Percentiles rank a stretch among this genome's conserved stretches.
Evolutionary conservation across 2,113 vertebrate genomes (phyloP).

Genomic region (Hyaena hyaena): DNA sequence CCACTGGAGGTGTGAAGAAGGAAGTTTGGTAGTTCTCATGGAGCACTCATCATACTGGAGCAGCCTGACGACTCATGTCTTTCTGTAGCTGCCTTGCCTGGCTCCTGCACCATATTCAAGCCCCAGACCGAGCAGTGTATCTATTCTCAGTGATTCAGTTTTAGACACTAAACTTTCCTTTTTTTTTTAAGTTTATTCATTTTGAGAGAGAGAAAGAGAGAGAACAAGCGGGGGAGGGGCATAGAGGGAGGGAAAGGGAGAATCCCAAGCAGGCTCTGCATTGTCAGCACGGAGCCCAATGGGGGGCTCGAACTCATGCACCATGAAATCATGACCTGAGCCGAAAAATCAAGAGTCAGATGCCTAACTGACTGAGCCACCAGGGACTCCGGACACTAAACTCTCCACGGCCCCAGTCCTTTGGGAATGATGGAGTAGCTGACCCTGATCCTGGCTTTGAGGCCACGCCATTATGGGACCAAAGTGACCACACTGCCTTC

Average conservation of each 20-base stretch:
- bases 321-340: too few species aligned
- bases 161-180: background rate
- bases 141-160: conserved; percentile 4
- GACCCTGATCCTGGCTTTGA: conserved; percentile 17
- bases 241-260: too few species aligned
- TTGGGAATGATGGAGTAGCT: background rate
- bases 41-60: background rate
- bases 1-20: background rate
- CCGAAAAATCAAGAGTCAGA: too few species aligned
- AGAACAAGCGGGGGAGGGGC: too few species aligned
- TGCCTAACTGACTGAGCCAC: too few species aligned
- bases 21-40: background rate
- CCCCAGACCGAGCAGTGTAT: too few species aligned
- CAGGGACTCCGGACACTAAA: background rate
- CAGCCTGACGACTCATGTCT: background rate
- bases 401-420: background rate
- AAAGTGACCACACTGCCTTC: background rate
- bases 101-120: background rate
- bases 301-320: too few species aligned
- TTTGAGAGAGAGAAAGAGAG: too few species aligned
- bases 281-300: too few species aligned
- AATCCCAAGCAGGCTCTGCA: too few species aligned
- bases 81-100: background rate
- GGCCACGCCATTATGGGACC: background rate
- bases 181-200: too few species aligned